Evolutionary conservation across 2,888 invertebrate genomes (phyloP), one percentile per base, ranked within the genome.

Genomic region (Chaitophorus viminalis): DNA sequence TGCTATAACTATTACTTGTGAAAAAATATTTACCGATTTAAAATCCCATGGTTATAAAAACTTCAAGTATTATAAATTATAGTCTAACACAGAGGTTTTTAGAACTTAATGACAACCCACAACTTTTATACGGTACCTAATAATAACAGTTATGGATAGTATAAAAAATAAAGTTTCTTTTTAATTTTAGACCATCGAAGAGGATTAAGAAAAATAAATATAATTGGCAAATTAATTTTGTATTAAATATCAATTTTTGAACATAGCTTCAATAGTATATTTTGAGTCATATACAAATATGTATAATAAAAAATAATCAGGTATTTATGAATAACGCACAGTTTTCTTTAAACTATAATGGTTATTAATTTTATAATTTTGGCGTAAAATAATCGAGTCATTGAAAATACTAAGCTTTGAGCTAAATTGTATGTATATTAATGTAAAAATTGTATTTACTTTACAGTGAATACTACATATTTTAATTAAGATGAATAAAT

Each of bases 91-190:
- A 21, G 33, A 36, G 14, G 21, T 36, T 72, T 72, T 4, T 33
- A 21, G 21, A 33, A 36, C 72, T 72, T 33, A 33, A 72, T 21
- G 36, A 36, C 29, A 39, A 21, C 18, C 79, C 2, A 9, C 25
- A 65, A 65, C 29, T 21, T 81, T 68, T 36, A 65, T 1, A 68
- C 14, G 14, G 68, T 46, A n/a, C n/a, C n/a, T n/a, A 11, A 79
- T 17, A 31, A 82, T 46, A 33, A 36, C n/a, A 18, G 29, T 33
- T 25, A 36, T 14, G 25, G 25, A 6, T 5, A 60, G 17, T 60
- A 36, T 6, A 5, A 33, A n/a, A 79, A 78, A 72, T 72, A 82
- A 72, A 82, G 52, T 72, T 82, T 33, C 52, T 33, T 72, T 70
- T 46, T 9, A 46, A 82, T 46, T 46, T 60, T n/a, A 33, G 17